A percentile compares a stretch with the other conserved stretches of the same genome.
Conservation (phyloP, 2,113 vertebrate genomes). For the Pyrgilauda ruficollis region DNA sequence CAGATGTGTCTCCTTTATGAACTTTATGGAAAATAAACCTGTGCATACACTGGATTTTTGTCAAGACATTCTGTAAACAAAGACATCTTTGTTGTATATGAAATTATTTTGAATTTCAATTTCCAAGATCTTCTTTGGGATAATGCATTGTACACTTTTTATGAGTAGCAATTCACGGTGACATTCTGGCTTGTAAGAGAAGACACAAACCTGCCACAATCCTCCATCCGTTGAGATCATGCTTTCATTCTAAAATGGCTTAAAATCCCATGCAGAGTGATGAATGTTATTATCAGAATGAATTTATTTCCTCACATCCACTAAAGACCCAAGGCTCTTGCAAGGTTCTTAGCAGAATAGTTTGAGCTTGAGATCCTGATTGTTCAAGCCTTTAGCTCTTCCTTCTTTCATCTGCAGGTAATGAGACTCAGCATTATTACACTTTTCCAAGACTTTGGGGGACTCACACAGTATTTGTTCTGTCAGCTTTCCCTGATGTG, state of each 20-base stretch:
- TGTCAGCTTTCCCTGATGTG: background rate
- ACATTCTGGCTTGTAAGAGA: background rate
- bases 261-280: background rate
- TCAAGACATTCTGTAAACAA: background rate
- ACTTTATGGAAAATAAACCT: background rate
- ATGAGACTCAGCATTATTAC: background rate
- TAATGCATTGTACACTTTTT: background rate
- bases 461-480: background rate
- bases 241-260: background rate
- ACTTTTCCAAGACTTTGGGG: background rate
- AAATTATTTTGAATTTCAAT: background rate
- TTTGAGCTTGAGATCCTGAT: background rate
- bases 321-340: background rate
- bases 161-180: background rate
- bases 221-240: accelerated
- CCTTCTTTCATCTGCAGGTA: background rate
- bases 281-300: background rate
- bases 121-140: background rate
- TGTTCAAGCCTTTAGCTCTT: background rate
- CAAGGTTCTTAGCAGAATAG: background rate
- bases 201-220: background rate
- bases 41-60: background rate
- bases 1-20: background rate
- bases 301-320: background rate
- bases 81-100: background rate